Evolutionary conservation across 1,140 invertebrate genomes (phyloP), one percentile per base, ranked within the genome.

Genomic region (Magallana gigas): DNA sequence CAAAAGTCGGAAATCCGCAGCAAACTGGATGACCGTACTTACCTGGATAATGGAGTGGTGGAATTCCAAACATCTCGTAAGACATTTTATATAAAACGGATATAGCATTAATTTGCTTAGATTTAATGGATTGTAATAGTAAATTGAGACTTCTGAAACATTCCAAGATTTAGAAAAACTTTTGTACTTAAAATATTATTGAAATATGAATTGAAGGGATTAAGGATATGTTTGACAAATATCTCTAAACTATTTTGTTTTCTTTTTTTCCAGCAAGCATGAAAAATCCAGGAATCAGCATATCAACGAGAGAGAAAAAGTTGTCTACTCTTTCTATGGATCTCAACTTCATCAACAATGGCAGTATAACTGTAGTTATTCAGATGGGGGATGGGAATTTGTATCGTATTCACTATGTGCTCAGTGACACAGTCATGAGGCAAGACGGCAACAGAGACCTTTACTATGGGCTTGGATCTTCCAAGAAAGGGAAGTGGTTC

Each of bases 401-500:
- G 57, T 98, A 97, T 93, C 96, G 96, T 94, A 94, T 98, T 64
- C 97, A 98, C 95, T 98, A 98, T 94, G 96, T 98, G 58, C 96
- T 97, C 57, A 97, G 96, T 87, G 96, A 96, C 92, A 94, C 96
- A 84, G 93, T 97, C 58, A 96, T 99, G 76, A 96, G 96, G 88
- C 96, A 96, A 83, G 96, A 97, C 94, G 96, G 96, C 83, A 96
- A 96, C 85, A 96, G 98, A 93, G 96, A 94, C 81, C 91, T 98
- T 85, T 98, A 97, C 93, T 97, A 99, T 94, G 98, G 98, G 6
- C 96, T 99, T 85, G 98, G 98, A 16, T 93, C 93, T 80, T 64
- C 95, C 94, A 91, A 95, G 94, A 83, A 87, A 89, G 95, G 96
- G 91, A 96, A 96, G 68, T 99, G 98, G 98, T 96, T 96, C 76